Percentiles rank a stretch among this genome's conserved stretches.
Evolutionary conservation across 2,888 invertebrate genomes (phyloP).

Genomic region (Aromia moschata): DNA sequence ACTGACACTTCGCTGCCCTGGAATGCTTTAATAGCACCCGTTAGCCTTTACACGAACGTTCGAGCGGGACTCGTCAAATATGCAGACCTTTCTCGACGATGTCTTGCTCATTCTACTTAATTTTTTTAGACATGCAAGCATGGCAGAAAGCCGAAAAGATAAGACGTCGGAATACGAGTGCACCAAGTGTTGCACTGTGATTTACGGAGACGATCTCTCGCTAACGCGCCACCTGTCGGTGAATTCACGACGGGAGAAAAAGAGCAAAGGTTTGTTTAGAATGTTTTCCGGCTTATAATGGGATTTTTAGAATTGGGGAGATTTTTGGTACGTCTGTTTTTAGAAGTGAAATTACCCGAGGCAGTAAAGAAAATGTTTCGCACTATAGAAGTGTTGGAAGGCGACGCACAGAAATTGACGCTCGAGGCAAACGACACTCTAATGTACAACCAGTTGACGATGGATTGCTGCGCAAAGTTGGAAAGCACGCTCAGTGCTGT

Average conservation of each 20-base stretch:
- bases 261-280: conserved; percentile 29
- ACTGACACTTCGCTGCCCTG: too few species aligned
- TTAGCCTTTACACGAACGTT: too few species aligned
- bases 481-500: conserved; percentile 46
- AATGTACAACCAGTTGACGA: conserved; percentile 41
- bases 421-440: conserved; percentile 50
- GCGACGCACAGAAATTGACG: conserved; percentile 38
- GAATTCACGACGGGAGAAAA: conserved; percentile 24
- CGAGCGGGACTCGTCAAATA: too few species aligned
- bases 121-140: conserved; percentile 45
- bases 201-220: conserved; percentile 56
- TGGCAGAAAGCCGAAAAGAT: conserved; percentile 44
- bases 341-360: conserved; percentile 47
- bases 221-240: conserved; percentile 46
- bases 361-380: conserved; percentile 46
- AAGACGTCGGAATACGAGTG: conserved; percentile 56
- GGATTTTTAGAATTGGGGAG: too few species aligned
- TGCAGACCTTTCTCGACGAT: too few species aligned
- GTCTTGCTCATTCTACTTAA: neutral
- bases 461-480: conserved; percentile 51
- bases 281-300: too few species aligned
- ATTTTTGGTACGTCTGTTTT: conserved; percentile 15
- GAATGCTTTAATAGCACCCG: too few species aligned
- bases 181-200: conserved; percentile 50
- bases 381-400: conserved; percentile 41